Percentiles rank a stretch among this genome's conserved stretches.
Conservation (phyloP, 2,113 vertebrate species). For the Equus quagga region DNA sequence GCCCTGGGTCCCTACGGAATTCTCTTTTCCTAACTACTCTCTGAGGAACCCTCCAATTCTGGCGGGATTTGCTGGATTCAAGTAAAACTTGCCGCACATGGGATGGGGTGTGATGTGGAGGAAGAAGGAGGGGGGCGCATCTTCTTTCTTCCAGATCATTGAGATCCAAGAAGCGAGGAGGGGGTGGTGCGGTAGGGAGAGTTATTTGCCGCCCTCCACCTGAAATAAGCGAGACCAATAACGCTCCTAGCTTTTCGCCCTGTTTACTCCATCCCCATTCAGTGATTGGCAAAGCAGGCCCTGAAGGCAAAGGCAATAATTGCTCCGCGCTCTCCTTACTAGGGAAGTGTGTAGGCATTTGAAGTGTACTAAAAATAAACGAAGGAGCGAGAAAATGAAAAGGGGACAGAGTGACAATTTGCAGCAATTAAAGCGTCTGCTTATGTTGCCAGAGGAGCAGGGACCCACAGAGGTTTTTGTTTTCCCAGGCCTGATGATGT, state of each 20-base stretch:
- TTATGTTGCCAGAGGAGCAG: slow-evolving; percentile 66
- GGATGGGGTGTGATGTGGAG: not conserved
- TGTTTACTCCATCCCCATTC: slow-evolving; percentile 85
- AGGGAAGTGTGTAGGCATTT: slow-evolving; percentile 86
- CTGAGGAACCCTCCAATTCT: slow-evolving; percentile 66
- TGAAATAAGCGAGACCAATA: slow-evolving; percentile 85
- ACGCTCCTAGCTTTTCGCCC: slow-evolving; percentile 65
- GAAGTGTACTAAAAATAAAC: slow-evolving; percentile 88
- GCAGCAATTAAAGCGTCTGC: slow-evolving; percentile 85
- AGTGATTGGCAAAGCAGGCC: slow-evolving; percentile 85
- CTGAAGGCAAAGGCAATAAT: slow-evolving; percentile 87
- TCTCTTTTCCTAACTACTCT: slow-evolving; percentile 56
- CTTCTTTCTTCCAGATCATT: slow-evolving; percentile 79
- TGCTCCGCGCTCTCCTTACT: slow-evolving; percentile 81
- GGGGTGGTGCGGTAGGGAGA: slow-evolving; percentile 53
- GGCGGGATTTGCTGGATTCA: slow-evolving; percentile 56
- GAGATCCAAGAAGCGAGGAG: slow-evolving; percentile 72
- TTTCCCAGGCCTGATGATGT: slow-evolving; percentile 72
- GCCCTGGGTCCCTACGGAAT: slow-evolving; percentile 29
- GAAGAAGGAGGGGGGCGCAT: slow-evolving; percentile 5
- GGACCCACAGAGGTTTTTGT: slow-evolving; percentile 76
- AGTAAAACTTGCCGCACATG: slow-evolving; percentile 48
- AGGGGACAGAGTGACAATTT: slow-evolving; percentile 83
- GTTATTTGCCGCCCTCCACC: slow-evolving; percentile 78
- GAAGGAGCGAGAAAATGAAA: slow-evolving; percentile 80